A percentile compares a stretch with the other conserved stretches of the same genome.
phyloP scores from a whole-genome alignment of 1,140 invertebrate species.

The Trissolcus basalis region DNA sequence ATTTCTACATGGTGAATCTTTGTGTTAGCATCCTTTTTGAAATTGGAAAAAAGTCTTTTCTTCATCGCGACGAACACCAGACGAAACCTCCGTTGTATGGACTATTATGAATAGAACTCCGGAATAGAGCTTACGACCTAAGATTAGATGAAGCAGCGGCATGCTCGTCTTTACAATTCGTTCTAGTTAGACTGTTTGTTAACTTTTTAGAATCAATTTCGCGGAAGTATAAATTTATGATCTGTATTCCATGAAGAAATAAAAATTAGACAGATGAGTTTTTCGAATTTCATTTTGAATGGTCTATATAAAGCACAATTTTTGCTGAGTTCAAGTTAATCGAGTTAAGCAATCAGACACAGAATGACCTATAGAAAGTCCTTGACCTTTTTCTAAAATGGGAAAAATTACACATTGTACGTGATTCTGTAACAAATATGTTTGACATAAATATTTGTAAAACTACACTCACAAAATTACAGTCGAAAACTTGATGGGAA shows the following conservation, averaged over 20 bases:
- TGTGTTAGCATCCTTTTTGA: constrained; percentile 15
- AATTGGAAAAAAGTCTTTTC: constrained; percentile 39
- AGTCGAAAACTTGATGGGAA: background rate
- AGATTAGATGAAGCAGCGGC: constrained; percentile 41
- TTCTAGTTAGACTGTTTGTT: constrained; percentile 44
- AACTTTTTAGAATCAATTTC: constrained; percentile 40
- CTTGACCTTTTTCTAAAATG: constrained; percentile 32
- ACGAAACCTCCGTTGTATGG: constrained; percentile 47
- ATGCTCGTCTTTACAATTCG: constrained; percentile 40
- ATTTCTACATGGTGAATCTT: constrained; percentile 21
- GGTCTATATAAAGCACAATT: too few relatives aligned
- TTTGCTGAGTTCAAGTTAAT: too few relatives aligned
- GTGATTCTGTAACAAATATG: background rate
- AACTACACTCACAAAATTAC: background rate
- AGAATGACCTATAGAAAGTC: constrained; percentile 38
- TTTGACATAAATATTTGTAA: constrained; percentile 29
- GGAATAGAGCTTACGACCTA: constrained; percentile 5
- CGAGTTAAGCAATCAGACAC: constrained; percentile 6
- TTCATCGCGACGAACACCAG: constrained; percentile 14
- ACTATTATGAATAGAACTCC: constrained; percentile 52
- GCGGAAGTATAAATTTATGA: constrained; percentile 41
- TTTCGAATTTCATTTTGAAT: constrained; percentile 15
- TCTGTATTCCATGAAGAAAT: constrained; percentile 30
- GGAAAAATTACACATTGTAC: constrained; percentile 24
- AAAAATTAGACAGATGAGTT: constrained; percentile 25